Evolutionary conservation across 2,113 vertebrate species (phyloP), one percentile per base, ranked within the genome.

Genomic region (Muscicapa adusta): DNA sequence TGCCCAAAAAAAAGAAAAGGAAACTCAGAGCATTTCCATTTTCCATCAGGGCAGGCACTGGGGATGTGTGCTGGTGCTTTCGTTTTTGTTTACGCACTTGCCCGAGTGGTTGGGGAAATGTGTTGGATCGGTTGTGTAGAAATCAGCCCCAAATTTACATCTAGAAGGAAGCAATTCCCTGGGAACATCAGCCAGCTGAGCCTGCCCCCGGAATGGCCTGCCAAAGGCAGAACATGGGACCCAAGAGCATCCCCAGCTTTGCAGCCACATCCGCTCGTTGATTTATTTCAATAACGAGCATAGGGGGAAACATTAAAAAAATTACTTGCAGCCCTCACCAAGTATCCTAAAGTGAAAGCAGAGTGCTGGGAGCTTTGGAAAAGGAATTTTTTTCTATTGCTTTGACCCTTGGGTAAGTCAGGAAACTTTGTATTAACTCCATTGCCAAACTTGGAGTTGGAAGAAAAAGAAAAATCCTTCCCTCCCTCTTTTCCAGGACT

Each of bases 341-440:
- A 80, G 57, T 73, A 85, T 67, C 85, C 93, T 85, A 56, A 94
- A 95, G 63, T 78, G 92, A 86, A 94, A 93, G 68, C 73, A 68
- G 73, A 70, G 42, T 62, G 20, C 54, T 78, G 48, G 84, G 91
- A 95, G 73, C 67, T 88, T 75, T 71, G 72, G 53, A 58, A 67
- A 71, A 81, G 19, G 40, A 84, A 8, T 26, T 68, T 93, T 77
- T 77, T 91, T 58, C 67, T 88, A 45, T 92, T 94, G 72, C 56
- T 88, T 80, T 88, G 79, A 93, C 85, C 88, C 79, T 65, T 74
- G 90, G 56, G 68, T 57, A 77, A 80, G 43, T 70, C 78, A 67
- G 90, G 79, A 88, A 79, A 66, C 47, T 65, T 93, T n/a, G 28
- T 19, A 25, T 94, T 75, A 58, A 67, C 53, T 93, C 72, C 3